A percentile compares a stretch with the other conserved stretches of the same genome.
Evolutionary conservation across 2,797 vertebrate species (phyloP).

Genomic region (Catostomus latipinnis): DNA sequence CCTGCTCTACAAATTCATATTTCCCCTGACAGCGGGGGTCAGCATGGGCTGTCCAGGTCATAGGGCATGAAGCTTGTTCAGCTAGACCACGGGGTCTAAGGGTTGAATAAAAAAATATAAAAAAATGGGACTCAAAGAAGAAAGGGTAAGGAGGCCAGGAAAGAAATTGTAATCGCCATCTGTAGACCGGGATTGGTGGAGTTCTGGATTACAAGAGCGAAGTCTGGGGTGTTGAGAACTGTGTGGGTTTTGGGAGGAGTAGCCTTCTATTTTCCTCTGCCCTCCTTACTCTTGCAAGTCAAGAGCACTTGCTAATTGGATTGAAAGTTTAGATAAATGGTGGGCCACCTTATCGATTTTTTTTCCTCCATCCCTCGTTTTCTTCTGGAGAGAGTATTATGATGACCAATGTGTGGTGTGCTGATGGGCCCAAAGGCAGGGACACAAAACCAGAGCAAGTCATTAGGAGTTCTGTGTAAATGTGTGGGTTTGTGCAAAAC

Average conservation of each 20-base stretch:
- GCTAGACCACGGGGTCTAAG: slow-evolving; percentile 43
- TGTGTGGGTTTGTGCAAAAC: slow-evolving; percentile 58
- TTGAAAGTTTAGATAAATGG: slow-evolving; percentile 58
- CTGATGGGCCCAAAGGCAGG: slow-evolving; percentile 50
- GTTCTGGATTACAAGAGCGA: slow-evolving; percentile 63
- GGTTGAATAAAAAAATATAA: not conserved
- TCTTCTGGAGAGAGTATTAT: slow-evolving; percentile 59
- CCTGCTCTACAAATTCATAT: slow-evolving; percentile 9
- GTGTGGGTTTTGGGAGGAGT: slow-evolving; percentile 15
- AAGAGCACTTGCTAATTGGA: slow-evolving; percentile 73
- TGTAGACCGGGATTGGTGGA: slow-evolving; percentile 67
- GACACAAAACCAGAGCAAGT: slow-evolving; percentile 65
- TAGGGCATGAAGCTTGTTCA: not conserved
- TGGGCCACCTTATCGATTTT: slow-evolving; percentile 69
- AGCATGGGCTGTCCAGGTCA: not conserved
- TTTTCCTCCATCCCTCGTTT: slow-evolving; percentile 52
- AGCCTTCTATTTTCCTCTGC: slow-evolving; percentile 49
- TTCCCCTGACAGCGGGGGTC: slow-evolving; percentile 11
- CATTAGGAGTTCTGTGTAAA: slow-evolving; percentile 66
- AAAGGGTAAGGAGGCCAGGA: slow-evolving; percentile 40
- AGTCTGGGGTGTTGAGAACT: not conserved
- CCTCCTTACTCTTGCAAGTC: slow-evolving; percentile 64
- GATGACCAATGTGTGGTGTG: slow-evolving; percentile 49
- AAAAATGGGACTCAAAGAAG: not conserved
- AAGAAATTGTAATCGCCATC: slow-evolving; percentile 74